Percentiles rank a stretch among this genome's conserved stretches.
phyloP scores from a whole-genome alignment of 2,113 vertebrate species.

The Bettongia penicillata region DNA sequence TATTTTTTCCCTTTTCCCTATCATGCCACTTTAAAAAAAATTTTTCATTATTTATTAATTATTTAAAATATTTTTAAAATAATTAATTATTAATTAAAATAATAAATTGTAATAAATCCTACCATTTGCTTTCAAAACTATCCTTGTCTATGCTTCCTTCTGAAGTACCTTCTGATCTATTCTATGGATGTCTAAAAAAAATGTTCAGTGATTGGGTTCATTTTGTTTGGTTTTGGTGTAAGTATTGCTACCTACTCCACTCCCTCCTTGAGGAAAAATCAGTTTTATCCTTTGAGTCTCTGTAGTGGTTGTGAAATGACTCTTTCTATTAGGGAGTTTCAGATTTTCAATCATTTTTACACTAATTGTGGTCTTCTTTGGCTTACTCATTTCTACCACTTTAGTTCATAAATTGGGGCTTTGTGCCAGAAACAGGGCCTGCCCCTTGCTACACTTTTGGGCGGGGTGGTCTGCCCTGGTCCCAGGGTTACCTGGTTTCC shows the following conservation, averaged over 20 bases:
- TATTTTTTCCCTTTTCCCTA: background rate
- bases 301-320: background rate
- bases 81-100: too few species aligned
- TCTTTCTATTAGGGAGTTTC: background rate
- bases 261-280: background rate
- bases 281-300: background rate
- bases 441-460: background rate
- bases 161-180: background rate
- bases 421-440: background rate
- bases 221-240: background rate
- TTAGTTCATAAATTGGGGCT: background rate
- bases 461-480: background rate
- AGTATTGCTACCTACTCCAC: background rate
- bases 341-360: background rate
- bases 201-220: background rate
- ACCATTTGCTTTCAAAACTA: background rate
- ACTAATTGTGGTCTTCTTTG: background rate
- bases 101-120: background rate
- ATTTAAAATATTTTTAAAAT: too few species aligned
- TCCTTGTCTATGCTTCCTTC: background rate
- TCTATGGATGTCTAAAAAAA: background rate
- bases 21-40: background rate
- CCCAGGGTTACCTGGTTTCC: too few species aligned
- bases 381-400: background rate
- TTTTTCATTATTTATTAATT: too few species aligned